Evolutionary conservation across 2,797 vertebrate species (phyloP).

Genomic region (Bothrops alternatus): DNA sequence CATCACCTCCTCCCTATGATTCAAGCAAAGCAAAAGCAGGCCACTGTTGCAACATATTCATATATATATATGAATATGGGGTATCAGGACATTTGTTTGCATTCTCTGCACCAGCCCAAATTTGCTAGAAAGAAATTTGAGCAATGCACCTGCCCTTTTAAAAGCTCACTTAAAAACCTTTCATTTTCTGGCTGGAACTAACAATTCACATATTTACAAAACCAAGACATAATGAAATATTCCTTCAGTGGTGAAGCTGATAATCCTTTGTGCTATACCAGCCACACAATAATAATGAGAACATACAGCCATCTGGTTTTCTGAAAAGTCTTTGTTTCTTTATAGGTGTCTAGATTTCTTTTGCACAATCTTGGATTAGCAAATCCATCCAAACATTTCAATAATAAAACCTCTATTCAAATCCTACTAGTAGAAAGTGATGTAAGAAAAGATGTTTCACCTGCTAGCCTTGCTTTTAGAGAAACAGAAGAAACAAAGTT

Average conservation of each 20-base stretch:
- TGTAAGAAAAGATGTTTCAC: not conserved
- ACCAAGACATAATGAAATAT: not conserved
- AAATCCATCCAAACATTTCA: not conserved
- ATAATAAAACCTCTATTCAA: not conserved
- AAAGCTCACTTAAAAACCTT: not conserved
- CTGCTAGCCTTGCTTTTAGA: not conserved
- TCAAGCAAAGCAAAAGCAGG: not conserved
- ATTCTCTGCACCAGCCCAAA: not conserved
- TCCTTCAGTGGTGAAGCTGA: not conserved
- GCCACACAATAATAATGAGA: not conserved
- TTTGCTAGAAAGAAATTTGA: not conserved
- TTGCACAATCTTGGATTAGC: not conserved
- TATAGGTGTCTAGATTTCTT: not conserved
- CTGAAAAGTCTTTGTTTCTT: not conserved
- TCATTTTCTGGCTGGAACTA: not conserved
- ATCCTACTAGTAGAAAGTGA: not conserved
- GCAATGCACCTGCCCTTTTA: not conserved
- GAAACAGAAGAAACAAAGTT: not conserved
- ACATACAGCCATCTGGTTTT: not conserved
- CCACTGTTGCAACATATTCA: too few species aligned
- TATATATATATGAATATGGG: too few species aligned
- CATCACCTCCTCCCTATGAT: not conserved
- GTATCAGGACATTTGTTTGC: not conserved
- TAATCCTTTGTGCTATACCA: not conserved
- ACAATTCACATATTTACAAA: constrained; percentile 9